Evolutionary conservation across 1,140 invertebrate species (phyloP), one percentile per base, ranked within the genome.

Genomic region (Nebria ingens): DNA sequence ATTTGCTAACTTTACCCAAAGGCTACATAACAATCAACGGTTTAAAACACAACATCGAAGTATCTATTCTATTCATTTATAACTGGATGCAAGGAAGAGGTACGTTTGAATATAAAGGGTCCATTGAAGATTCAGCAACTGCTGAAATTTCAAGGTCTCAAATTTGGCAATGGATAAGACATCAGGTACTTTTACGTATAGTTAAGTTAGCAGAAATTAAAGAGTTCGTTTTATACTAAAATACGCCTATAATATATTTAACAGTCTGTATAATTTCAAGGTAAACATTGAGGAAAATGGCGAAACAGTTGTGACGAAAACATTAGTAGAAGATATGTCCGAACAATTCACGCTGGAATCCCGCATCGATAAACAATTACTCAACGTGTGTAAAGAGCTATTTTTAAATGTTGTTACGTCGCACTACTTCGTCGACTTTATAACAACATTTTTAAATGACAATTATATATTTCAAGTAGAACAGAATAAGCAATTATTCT

Each of bases 91-190:
- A 76, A 19, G 84, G 83, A 2, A 71, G 75, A 22, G 85, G 85
- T 2, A 81, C 84, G 64, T 86, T 85, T 65, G 73, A 76, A 57
- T 77, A 81, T 56, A 77, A 77, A 40, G 82, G 80, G 13, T 72
- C 76, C 22, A 78, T 87, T 45, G 84, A 87, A 65, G 85, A 87
- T 67, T 85, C 84, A 0, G 85, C 84, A 2, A 87, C 85, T 0
- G 84, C 84, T 2, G 84, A 87, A 68, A 87, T 87, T 59, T 84
- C 81, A 2, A 73, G 84, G 45, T 79, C 76, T 12, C 81, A 86
- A 70, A 75, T 87, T 25, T 87, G 84, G 84, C 84, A 87, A 66
- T 87, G 84, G 82, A 79, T 86, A 54, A 69, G 76, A 56, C 82
- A 85, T 62, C 66, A 73, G 61, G 82, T 79, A 63, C 70, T 65